phyloP scores from a whole-genome alignment of 2,113 vertebrate genomes.

The Psilopsiagon aymara region DNA sequence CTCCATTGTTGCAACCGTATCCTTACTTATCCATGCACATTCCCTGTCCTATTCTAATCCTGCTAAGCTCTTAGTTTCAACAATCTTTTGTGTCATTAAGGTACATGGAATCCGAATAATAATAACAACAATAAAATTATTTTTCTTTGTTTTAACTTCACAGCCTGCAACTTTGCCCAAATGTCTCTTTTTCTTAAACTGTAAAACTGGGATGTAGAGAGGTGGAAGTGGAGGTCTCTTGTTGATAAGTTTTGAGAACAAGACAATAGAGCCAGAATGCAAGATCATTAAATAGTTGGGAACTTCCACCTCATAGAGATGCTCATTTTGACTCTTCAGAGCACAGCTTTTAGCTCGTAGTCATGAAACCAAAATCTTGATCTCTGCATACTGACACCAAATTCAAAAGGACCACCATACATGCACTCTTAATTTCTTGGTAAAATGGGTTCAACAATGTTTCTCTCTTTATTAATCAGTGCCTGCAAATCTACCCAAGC shows the following conservation, averaged over 20 bases:
- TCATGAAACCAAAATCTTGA: neutral
- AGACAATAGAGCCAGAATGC: neutral
- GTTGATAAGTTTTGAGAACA: neutral
- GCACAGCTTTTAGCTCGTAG: neutral
- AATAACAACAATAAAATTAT: neutral
- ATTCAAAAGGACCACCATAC: neutral
- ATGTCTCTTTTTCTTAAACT: neutral
- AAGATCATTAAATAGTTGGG: neutral
- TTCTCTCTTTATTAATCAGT: conserved; percentile 19
- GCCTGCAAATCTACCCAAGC: neutral
- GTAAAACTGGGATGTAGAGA: neutral
- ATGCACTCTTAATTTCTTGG: neutral
- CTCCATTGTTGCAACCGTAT: conserved; percentile 26
- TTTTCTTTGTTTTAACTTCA: neutral
- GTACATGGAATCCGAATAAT: neutral
- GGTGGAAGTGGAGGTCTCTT: neutral
- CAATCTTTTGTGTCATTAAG: neutral
- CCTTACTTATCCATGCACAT: neutral
- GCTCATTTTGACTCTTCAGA: neutral
- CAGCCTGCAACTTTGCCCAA: neutral
- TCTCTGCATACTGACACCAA: neutral
- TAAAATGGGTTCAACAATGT: conserved; percentile 15
- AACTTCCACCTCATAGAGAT: neutral
- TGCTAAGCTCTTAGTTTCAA: neutral
- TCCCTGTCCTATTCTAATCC: neutral